Base-by-base conservation (phyloP, 2,113 vertebrate species). In the Speoplatyrhinus poulsoni region DNA sequence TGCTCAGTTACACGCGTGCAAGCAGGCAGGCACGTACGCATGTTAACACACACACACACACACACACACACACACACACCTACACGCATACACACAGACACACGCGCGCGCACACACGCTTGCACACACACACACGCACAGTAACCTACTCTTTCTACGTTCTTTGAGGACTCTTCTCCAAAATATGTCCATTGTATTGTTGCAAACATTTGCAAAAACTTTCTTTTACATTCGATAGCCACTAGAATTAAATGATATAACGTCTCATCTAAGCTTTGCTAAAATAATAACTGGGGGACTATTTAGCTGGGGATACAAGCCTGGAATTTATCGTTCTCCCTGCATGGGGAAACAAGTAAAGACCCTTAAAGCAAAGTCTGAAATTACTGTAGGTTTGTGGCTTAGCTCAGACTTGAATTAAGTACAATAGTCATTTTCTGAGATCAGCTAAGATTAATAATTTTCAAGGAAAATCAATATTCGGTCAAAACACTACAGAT, bases 11-110 rank as follows among this genome's bases (percentile, higher is more conserved):
- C 9, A 26, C 26, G 76, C 17, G 12, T 15, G 16, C 41, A 53
- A 52, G 64, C 50, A 77, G 59, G 26, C 46, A 62, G 6, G 46
- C 48, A 49, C 33, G 17, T 48, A 50, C n/a, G 64, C 50, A 77
- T 57, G 26, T 36, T 60, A 6, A 33, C 48, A 49, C 46, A 15
- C 62, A 52, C 16, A 13, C 32, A 54, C 49, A 54, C 56, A 46
- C 26, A 6, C n/a, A 53, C 3, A 2, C 56, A 12, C 7, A 70
- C 62, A 66, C 63, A 47, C 65, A 58, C 65, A 48, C 36, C 33
- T 55, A 16, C 41, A 32, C 61, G 36, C 61, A 69, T 46, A 12
- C 66, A 16, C 57, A 58, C 26, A 36, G 48, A n/a, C 53, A 50
- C 46, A 49, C 69, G 47, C 63, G 33, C 47, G 41, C 48, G 52